Conservation (phyloP, 2,113 vertebrate species). For the Panthera leo region DNA sequence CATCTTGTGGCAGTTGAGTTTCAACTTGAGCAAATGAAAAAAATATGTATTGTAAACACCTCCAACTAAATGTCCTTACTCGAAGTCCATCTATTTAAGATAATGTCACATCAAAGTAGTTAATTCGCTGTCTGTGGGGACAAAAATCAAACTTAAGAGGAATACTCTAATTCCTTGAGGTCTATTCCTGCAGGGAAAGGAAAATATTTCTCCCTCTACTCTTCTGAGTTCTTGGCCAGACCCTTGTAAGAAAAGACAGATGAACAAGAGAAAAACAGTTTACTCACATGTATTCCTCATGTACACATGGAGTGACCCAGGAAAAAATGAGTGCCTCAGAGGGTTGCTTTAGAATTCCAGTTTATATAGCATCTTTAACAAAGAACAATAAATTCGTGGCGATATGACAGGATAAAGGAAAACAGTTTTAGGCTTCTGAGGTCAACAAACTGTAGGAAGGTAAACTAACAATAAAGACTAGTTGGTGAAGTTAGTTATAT, state of each 20-base stretch:
- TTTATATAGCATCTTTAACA: neutral
- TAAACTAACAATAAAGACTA: neutral
- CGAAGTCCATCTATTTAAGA: neutral
- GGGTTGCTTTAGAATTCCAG: neutral
- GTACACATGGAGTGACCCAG: neutral
- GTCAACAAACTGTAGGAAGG: neutral
- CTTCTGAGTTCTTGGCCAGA: neutral
- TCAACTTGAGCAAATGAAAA: constrained; percentile 3
- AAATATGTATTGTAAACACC: neutral
- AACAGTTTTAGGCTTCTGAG: neutral
- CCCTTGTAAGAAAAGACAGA: neutral
- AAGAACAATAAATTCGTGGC: neutral
- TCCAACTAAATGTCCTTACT: neutral
- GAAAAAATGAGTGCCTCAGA: neutral
- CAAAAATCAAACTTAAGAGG: neutral
- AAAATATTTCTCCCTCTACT: neutral
- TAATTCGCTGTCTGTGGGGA: neutral
- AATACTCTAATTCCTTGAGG: neutral
- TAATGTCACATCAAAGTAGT: neutral
- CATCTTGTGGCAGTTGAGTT: neutral
- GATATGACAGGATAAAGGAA: neutral
- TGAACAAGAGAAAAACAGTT: neutral
- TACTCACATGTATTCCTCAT: neutral
- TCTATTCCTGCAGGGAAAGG: neutral
- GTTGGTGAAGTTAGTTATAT: neutral